A percentile compares a stretch with the other conserved stretches of the same genome.
Conservation (phyloP, 2,888 invertebrate species). For the Drosophila ochracea region DNA sequence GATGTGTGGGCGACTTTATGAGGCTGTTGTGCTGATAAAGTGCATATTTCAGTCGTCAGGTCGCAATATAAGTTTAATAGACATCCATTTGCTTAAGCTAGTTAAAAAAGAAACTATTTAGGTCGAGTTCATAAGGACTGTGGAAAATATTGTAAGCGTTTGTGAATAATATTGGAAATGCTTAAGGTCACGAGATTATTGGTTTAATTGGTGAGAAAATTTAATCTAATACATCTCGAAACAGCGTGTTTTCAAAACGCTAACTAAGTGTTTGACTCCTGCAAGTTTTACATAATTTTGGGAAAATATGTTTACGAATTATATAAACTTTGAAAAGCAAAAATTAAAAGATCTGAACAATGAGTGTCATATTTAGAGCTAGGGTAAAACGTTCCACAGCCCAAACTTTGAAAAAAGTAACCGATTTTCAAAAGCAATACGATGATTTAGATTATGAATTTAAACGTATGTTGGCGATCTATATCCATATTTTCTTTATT, state of each 20-base stretch:
- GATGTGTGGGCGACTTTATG: constrained; percentile 45
- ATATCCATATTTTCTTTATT: neutral
- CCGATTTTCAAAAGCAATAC: neutral
- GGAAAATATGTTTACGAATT: neutral
- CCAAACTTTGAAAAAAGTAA: neutral
- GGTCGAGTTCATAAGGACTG: neutral
- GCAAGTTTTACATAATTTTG: neutral
- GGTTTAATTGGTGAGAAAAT: neutral
- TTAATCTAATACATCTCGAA: neutral
- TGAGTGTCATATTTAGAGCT: neutral
- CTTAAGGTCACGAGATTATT: neutral
- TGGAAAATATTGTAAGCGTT: neutral
- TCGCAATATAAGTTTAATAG: neutral
- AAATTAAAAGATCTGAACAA: neutral
- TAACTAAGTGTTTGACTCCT: neutral
- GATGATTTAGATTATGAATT: neutral
- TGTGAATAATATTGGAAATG: neutral
- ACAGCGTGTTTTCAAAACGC: neutral
- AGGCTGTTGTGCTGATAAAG: constrained; percentile 34
- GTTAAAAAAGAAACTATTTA: neutral
- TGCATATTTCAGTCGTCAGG: constrained; percentile 26
- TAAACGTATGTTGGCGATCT: neutral
- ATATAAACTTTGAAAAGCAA: neutral
- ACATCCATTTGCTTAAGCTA: neutral
- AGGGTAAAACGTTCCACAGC: too few species aligned